Evolutionary conservation across 2,888 invertebrate species (phyloP).

Genomic region (Baccha elongata): DNA sequence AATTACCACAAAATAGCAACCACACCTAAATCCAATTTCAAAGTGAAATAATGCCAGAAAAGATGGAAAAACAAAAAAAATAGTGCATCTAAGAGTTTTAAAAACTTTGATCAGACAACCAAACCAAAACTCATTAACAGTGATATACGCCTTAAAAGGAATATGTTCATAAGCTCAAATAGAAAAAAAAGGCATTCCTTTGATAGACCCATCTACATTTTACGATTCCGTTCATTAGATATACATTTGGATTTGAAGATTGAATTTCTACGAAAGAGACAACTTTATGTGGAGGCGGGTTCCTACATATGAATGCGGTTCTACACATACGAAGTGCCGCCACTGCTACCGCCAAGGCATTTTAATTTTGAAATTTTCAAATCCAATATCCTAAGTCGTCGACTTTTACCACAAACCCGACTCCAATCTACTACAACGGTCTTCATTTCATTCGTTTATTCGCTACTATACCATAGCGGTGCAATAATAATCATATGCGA

Average conservation of each 20-base stretch:
- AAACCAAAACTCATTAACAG: constrained; percentile 42
- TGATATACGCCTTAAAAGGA: too few relatives aligned
- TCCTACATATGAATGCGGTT: background rate
- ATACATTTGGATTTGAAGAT: constrained; percentile 28
- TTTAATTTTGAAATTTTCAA: constrained; percentile 67
- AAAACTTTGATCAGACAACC: constrained; percentile 35
- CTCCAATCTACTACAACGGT: constrained; percentile 26
- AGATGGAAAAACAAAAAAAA: background rate
- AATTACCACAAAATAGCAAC: too few relatives aligned
- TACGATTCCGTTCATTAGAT: constrained; percentile 43
- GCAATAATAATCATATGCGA: constrained; percentile 66
- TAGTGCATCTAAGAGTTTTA: background rate
- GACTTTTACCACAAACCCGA: constrained; percentile 9
- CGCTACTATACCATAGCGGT: background rate
- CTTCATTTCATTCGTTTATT: constrained; percentile 38
- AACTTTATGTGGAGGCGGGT: background rate
- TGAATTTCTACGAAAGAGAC: constrained; percentile 37
- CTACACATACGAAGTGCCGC: background rate
- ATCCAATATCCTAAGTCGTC: constrained; percentile 65
- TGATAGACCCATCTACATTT: constrained; percentile 37
- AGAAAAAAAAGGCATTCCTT: constrained; percentile 17
- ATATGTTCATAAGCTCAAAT: constrained; percentile 12
- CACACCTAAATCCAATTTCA: too few relatives aligned
- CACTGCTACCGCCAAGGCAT: constrained; percentile 21
- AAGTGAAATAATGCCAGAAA: too few relatives aligned